Conservation (phyloP, 2,888 invertebrate genomes). For the Andrena chrysosceles region DNA sequence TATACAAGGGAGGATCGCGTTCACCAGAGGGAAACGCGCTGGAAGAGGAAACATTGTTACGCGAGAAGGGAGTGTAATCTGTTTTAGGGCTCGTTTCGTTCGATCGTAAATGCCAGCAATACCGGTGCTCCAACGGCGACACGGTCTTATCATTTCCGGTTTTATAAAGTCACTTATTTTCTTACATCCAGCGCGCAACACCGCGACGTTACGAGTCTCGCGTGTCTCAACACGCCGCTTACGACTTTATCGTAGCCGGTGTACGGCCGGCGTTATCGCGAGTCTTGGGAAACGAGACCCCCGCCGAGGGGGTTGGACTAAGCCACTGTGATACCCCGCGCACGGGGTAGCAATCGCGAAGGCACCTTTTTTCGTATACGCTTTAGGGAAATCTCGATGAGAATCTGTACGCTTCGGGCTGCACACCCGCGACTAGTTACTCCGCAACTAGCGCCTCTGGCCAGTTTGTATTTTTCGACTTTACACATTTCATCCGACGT, state of each 20-base stretch:
- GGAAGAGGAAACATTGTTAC: no score
- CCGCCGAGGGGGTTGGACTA: neutral
- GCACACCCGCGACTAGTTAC: slow-evolving; percentile 66
- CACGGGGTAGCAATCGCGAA: slow-evolving; percentile 2
- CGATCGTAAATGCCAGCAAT: slow-evolving; percentile 20
- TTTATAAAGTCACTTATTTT: slow-evolving; percentile 59
- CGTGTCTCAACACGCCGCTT: slow-evolving; percentile 13
- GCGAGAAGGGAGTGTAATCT: neutral
- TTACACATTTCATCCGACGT: slow-evolving; percentile 66
- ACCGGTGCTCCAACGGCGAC: neutral
- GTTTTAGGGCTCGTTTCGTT: slow-evolving; percentile 49
- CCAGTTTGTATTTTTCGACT: slow-evolving; percentile 74
- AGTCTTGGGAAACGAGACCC: slow-evolving; percentile 41
- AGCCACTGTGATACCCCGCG: slow-evolving; percentile 13
- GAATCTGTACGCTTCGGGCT: slow-evolving; percentile 61
- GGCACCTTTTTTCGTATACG: slow-evolving; percentile 61
- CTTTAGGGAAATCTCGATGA: slow-evolving; percentile 64
- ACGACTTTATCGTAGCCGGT: slow-evolving; percentile 37
- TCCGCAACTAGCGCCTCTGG: slow-evolving; percentile 53
- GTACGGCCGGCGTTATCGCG: slow-evolving; percentile 43
- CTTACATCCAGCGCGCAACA: slow-evolving; percentile 26
- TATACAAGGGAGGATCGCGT: neutral
- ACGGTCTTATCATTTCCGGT: slow-evolving; percentile 40
- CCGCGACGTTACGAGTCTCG: slow-evolving; percentile 33
- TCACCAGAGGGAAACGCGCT: neutral